Percentiles rank a stretch among this genome's conserved stretches.
Conservation (phyloP, 2,888 invertebrate genomes). For the Schizaphis graminum region DNA sequence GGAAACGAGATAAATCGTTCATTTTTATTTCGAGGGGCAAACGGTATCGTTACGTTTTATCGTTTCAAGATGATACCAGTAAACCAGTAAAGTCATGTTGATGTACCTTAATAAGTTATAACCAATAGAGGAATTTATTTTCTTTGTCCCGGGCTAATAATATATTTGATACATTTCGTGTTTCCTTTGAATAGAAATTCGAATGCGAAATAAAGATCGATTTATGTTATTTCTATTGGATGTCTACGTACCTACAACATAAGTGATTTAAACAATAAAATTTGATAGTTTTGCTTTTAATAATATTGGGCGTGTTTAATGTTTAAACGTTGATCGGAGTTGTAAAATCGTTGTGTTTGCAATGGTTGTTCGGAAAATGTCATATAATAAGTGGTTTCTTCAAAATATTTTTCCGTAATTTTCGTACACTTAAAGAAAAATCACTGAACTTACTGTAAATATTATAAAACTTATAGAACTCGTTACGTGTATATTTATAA, state of each 20-base stretch:
- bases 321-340: neutral
- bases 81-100: neutral
- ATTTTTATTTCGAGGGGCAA: neutral
- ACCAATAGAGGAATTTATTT: neutral
- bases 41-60: conserved; percentile 21
- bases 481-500: neutral
- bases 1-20: neutral
- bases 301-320: neutral
- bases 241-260: neutral
- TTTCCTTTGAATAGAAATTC: neutral
- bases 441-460: neutral
- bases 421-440: neutral
- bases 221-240: neutral
- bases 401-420: neutral
- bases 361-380: neutral
- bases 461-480: neutral
- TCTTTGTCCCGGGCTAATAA: neutral
- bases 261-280: neutral
- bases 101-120: neutral
- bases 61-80: neutral
- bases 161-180: neutral
- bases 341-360: neutral
- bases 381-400: neutral
- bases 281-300: neutral
- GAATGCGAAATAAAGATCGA: neutral